Evolutionary conservation across 2,888 invertebrate species (phyloP).

Genomic region (Epistrophella euchroma): DNA sequence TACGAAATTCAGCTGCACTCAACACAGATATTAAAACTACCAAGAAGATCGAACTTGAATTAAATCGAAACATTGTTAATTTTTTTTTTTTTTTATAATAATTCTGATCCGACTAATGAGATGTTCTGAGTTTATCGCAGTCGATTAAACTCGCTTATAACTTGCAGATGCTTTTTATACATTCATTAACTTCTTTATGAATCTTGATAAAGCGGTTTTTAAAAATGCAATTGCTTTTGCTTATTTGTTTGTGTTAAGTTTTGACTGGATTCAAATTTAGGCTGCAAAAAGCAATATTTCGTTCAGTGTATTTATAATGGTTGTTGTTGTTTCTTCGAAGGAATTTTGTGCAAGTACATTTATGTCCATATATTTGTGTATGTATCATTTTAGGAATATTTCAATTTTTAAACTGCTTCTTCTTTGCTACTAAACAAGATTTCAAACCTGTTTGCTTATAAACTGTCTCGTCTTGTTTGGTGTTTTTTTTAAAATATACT

Average conservation of each 20-base stretch:
- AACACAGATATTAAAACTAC: slow-evolving; percentile 5
- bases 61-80: slow-evolving; percentile 34
- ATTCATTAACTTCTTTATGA: neutral
- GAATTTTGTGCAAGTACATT: neutral
- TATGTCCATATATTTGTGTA: neutral
- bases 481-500: neutral
- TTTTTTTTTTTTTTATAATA: neutral
- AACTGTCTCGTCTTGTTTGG: neutral
- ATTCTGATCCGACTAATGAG: neutral
- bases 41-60: slow-evolving; percentile 20
- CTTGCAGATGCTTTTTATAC: slow-evolving; percentile 56
- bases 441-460: slow-evolving; percentile 1
- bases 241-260: slow-evolving; percentile 5
- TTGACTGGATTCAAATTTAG: neutral
- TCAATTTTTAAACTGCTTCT: neutral
- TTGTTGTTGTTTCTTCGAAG: neutral
- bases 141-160: slow-evolving; percentile 33
- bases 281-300: neutral
- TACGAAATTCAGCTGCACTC: slow-evolving; percentile 37
- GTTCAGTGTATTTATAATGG: slow-evolving; percentile 9
- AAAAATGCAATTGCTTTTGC: neutral
- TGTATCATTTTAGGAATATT: neutral
- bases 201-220: slow-evolving; percentile 26
- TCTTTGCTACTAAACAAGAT: neutral
- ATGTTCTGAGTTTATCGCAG: neutral